Evolutionary conservation across 2,888 invertebrate species (phyloP).

Genomic region (Pelosia muscerda): DNA sequence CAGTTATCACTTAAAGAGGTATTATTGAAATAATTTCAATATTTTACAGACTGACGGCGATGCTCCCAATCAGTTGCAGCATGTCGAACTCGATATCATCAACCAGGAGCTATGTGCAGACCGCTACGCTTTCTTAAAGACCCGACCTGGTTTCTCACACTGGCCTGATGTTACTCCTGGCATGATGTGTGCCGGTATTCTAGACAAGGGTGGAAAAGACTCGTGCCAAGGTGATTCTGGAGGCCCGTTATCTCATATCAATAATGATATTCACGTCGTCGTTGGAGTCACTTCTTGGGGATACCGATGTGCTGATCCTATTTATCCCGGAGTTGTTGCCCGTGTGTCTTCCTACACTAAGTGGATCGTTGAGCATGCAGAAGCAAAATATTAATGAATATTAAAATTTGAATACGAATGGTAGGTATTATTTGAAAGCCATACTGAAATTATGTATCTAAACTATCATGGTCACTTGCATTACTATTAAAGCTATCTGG

Average conservation of each 20-base stretch:
- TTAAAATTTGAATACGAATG: too few species aligned
- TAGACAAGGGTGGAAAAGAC: slow-evolving; percentile 62
- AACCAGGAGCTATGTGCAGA: slow-evolving; percentile 63
- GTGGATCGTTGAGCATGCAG: slow-evolving; percentile 62
- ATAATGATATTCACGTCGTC: slow-evolving; percentile 42
- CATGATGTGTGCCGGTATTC: slow-evolving; percentile 75
- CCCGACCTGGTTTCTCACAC: slow-evolving; percentile 47
- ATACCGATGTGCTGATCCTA: slow-evolving; percentile 47
- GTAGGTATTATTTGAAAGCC: too few species aligned
- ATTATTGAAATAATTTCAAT: not conserved
- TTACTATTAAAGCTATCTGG: too few species aligned
- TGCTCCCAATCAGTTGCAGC: slow-evolving; percentile 55
- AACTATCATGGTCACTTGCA: too few species aligned
- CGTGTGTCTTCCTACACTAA: slow-evolving; percentile 56
- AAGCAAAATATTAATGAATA: slow-evolving; percentile 21
- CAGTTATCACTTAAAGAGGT: too few species aligned
- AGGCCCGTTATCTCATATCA: slow-evolving; percentile 65
- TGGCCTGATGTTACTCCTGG: slow-evolving; percentile 61
- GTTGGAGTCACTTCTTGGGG: slow-evolving; percentile 66
- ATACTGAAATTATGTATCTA: too few species aligned
- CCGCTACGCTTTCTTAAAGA: slow-evolving; percentile 62
- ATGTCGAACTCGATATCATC: slow-evolving; percentile 64
- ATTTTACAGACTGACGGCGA: slow-evolving; percentile 46
- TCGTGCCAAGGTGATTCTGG: slow-evolving; percentile 70
- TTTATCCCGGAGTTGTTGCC: slow-evolving; percentile 60